A percentile compares a stretch with the other conserved stretches of the same genome.
phyloP scores from a whole-genome alignment of 2,797 vertebrate genomes.

The Synaphobranchus kaupii region DNA sequence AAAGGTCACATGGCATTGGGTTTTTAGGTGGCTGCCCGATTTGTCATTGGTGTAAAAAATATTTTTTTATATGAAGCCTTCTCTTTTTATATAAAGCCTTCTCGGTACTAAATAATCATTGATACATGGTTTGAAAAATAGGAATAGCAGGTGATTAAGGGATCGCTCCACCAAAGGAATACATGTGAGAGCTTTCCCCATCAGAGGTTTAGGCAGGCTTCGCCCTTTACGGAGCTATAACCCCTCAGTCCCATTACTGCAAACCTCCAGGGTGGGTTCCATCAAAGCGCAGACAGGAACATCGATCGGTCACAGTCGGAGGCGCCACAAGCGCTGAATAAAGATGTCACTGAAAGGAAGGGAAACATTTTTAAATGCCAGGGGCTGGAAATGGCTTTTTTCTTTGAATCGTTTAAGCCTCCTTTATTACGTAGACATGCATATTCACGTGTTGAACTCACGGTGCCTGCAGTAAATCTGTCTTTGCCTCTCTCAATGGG shows the following conservation, averaged over 20 bases:
- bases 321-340: neutral
- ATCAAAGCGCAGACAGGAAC: neutral
- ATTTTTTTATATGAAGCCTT: neutral
- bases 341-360: neutral
- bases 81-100: neutral
- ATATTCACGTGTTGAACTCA: conserved; percentile 3
- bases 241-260: neutral
- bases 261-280: neutral
- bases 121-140: neutral
- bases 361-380: neutral
- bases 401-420: neutral
- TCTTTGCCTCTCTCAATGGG: neutral
- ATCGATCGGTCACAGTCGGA: neutral
- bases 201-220: neutral
- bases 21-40: neutral
- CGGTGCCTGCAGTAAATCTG: neutral
- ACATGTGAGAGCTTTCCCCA: neutral
- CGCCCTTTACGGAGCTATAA: too few species aligned
- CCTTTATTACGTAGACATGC: neutral
- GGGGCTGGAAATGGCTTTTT: neutral
- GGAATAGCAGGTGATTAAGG: neutral
- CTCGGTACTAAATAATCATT: neutral
- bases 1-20: neutral
- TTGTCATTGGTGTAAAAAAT: neutral
- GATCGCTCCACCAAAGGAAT: neutral